Percentiles rank a stretch among this genome's conserved stretches.
Conservation (phyloP, 2,113 vertebrate genomes). For the Cranoglanis bouderius region DNA sequence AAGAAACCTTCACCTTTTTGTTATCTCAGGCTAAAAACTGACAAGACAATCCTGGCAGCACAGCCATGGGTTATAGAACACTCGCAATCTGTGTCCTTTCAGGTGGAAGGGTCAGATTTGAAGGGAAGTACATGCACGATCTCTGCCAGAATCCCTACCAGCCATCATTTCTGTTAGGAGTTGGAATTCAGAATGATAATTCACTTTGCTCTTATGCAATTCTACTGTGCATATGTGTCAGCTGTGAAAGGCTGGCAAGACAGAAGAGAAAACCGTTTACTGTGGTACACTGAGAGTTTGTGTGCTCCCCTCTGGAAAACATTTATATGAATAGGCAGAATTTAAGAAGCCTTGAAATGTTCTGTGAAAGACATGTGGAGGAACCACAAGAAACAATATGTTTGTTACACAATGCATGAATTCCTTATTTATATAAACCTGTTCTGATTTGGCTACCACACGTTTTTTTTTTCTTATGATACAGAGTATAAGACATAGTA, state of each 20-base stretch:
- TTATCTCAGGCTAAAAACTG: slow-evolving; percentile 19
- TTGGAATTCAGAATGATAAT: slow-evolving; percentile 9
- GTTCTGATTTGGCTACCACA: not conserved
- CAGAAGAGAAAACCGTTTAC: slow-evolving; percentile 29
- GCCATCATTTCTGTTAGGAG: slow-evolving; percentile 8
- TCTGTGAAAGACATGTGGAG: not conserved
- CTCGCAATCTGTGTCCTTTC: slow-evolving; percentile 29
- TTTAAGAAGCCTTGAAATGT: slow-evolving; percentile 4
- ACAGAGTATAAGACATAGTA: too few species aligned
- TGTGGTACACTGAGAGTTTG: too few species aligned
- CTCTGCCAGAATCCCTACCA: slow-evolving; percentile 12
- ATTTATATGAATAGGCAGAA: not conserved
- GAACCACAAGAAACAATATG: not conserved
- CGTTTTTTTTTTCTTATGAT: not conserved
- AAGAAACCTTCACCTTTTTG: not conserved
- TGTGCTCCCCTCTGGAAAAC: not conserved
- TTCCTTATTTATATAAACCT: not conserved
- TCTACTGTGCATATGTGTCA: slow-evolving; percentile 10
- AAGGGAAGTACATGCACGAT: not conserved
- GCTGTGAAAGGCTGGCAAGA: slow-evolving; percentile 11
- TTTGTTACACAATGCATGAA: not conserved
- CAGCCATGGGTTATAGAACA: slow-evolving; percentile 26
- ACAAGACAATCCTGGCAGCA: slow-evolving; percentile 2
- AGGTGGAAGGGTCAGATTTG: slow-evolving; percentile 21
- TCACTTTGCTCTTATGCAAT: slow-evolving; percentile 30